These are phyloP conservation scores for Siphlonurus alternatus DNA, from an alignment of 2,888 invertebrate genomes.

Conservation along the genomic window DNA sequence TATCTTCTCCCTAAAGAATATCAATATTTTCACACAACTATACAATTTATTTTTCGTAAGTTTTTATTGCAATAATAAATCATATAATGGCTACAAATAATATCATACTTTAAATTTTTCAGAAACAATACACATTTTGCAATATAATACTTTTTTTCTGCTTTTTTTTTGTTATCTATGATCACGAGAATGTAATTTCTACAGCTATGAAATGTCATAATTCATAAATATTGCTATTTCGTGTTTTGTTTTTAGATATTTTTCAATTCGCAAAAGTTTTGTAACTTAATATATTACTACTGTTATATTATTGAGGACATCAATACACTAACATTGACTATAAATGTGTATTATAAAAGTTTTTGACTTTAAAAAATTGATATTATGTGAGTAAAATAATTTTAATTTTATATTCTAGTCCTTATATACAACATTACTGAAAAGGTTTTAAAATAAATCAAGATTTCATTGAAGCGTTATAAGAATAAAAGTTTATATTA, in stretches of 20 bases:
- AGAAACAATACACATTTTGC: too few relatives aligned
- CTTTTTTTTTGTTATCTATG: too few relatives aligned
- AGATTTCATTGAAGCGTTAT: neutral
- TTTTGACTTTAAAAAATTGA: neutral
- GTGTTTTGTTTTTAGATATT: neutral
- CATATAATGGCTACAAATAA: too few relatives aligned
- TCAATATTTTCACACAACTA: neutral
- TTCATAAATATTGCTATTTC: neutral
- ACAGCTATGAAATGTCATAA: neutral
- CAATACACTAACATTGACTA: neutral
- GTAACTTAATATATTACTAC: neutral
- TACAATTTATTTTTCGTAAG: too few relatives aligned
- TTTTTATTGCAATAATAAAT: too few relatives aligned
- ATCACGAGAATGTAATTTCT: neutral
- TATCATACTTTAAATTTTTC: too few relatives aligned
- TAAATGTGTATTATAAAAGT: neutral
- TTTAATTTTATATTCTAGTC: neutral
- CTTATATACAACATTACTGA: neutral
- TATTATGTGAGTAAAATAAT: neutral
- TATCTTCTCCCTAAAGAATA: neutral
- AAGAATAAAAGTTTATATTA: neutral
- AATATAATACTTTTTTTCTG: too few relatives aligned
- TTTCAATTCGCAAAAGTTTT: neutral
- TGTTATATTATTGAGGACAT: neutral
- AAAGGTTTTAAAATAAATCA: neutral